These are phyloP conservation scores for Limnephilus lunatus DNA, from an alignment of 2,888 invertebrate species.

Conservation along the genomic window DNA sequence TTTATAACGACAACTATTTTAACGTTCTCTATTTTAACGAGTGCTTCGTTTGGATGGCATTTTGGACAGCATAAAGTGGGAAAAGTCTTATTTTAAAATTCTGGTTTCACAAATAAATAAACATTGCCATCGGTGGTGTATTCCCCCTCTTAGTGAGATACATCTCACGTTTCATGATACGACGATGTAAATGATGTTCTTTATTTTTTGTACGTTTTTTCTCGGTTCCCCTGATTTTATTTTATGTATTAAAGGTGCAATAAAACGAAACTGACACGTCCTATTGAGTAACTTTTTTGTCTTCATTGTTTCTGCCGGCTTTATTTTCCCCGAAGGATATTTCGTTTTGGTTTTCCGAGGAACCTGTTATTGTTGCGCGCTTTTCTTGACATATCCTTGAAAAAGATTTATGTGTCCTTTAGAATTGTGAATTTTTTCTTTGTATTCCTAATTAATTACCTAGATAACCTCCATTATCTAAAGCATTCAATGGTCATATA, in stretches of 20 bases:
- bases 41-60: background rate
- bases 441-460: background rate
- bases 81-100: background rate
- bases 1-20: background rate
- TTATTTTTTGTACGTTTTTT: constrained; percentile 47
- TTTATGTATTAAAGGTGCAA: constrained; percentile 53
- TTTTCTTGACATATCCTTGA: background rate
- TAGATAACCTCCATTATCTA: too few species aligned
- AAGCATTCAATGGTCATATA: too few species aligned
- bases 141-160: constrained; percentile 16
- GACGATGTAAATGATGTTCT: constrained; percentile 44
- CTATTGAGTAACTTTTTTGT: constrained; percentile 55
- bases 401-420: background rate
- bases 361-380: constrained; percentile 40
- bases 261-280: constrained; percentile 56
- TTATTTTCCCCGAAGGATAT: constrained; percentile 50
- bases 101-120: background rate
- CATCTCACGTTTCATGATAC: constrained; percentile 51
- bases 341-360: constrained; percentile 15
- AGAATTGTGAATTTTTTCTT: background rate
- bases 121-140: background rate
- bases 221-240: constrained; percentile 38
- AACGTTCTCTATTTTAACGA: background rate
- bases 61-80: background rate
- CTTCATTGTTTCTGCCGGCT: constrained; percentile 52